Conservation (phyloP, 2,113 vertebrate species). For the Theristicus caerulescens region DNA sequence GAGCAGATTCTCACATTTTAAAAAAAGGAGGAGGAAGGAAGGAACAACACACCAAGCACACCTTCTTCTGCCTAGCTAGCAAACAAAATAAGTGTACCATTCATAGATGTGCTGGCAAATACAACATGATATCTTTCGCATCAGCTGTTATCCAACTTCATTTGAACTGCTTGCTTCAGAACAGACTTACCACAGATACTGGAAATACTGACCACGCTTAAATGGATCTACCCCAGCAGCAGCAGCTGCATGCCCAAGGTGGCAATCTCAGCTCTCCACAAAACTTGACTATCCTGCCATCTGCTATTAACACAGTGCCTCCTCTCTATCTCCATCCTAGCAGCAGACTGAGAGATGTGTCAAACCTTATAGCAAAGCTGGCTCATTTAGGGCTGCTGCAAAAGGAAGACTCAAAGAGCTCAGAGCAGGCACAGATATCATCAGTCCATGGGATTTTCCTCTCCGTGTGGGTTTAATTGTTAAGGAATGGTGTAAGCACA, state of each 20-base stretch:
- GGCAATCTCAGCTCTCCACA: background rate
- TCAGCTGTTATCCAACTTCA: background rate
- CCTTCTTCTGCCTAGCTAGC: background rate
- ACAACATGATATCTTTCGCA: background rate
- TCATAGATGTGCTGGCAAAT: background rate
- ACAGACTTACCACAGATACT: background rate
- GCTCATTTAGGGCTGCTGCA: background rate
- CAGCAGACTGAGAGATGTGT: background rate
- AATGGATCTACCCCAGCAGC: background rate
- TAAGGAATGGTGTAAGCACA: conserved; percentile 1
- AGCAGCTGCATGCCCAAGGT: background rate
- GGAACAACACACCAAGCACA: background rate
- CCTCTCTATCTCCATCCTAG: background rate
- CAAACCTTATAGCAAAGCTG: background rate
- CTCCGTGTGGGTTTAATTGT: background rate
- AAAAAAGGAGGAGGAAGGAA: background rate
- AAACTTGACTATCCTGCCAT: background rate
- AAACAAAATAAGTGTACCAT: background rate
- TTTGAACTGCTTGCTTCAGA: background rate
- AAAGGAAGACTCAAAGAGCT: background rate
- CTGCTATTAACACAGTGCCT: background rate
- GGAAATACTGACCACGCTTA: background rate
- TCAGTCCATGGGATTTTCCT: background rate
- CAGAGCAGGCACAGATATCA: background rate
- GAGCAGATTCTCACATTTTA: background rate